phyloP scores from a whole-genome alignment of 2,113 vertebrate species.

The Eonycteris spelaea region DNA sequence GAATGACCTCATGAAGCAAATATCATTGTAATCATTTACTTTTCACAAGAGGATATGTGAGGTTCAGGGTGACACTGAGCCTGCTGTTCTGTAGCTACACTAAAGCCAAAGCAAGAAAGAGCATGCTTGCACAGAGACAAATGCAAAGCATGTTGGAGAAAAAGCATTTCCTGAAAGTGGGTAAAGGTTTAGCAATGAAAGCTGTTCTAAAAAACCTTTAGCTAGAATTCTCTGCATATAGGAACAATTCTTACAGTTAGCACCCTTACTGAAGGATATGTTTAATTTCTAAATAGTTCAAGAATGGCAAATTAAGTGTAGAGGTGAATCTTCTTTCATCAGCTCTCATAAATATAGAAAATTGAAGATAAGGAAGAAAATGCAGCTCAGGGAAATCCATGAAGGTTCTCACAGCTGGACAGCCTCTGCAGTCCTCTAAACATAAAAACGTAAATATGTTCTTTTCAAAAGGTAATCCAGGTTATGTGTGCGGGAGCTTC shows the following conservation, averaged over 20 bases:
- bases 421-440: not conserved
- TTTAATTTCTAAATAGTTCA: not conserved
- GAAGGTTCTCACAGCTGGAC: rapidly evolving
- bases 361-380: not conserved
- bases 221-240: not conserved
- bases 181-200: not conserved
- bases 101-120: not conserved
- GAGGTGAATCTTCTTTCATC: not conserved
- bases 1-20: not conserved
- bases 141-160: not conserved
- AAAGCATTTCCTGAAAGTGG: not conserved
- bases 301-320: not conserved
- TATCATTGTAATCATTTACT: not conserved
- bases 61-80: not conserved
- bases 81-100: not conserved
- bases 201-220: not conserved
- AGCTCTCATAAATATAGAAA: not conserved
- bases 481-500: not conserved
- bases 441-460: not conserved
- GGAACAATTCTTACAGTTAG: not conserved
- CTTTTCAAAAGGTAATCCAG: not conserved
- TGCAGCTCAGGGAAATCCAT: not conserved
- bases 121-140: not conserved
- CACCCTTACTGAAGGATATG: not conserved
- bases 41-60: not conserved